Conservation (phyloP, 2,113 vertebrate genomes). For the Nibea coibor region DNA sequence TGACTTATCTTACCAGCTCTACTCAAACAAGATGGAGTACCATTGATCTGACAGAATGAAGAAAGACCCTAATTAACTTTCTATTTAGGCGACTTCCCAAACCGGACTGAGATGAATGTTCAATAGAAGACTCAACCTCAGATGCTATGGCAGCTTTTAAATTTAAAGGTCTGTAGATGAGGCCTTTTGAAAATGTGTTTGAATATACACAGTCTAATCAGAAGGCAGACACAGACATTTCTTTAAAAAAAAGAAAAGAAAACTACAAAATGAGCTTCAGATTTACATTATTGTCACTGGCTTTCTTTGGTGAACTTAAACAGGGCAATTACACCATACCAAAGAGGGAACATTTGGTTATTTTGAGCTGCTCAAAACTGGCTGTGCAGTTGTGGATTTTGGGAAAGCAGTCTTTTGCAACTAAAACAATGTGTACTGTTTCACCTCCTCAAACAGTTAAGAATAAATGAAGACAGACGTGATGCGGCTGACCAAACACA, state of each 20-base stretch:
- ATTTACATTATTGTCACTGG: constrained; percentile 28
- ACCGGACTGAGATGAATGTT: constrained; percentile 35
- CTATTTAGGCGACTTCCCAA: constrained; percentile 52
- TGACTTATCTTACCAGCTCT: constrained; percentile 70
- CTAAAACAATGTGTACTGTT: constrained; percentile 48
- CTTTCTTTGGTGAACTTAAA: constrained; percentile 43
- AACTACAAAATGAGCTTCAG: neutral
- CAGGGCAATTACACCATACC: constrained; percentile 14
- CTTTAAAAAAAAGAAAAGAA: neutral
- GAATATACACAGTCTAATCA: constrained; percentile 25
- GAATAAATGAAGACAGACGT: constrained; percentile 43
- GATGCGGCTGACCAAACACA: constrained; percentile 34
- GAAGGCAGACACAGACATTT: neutral
- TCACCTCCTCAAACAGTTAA: constrained; percentile 2
- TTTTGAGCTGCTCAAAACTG: constrained; percentile 46
- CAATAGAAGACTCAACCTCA: constrained; percentile 38
- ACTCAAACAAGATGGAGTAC: constrained; percentile 60
- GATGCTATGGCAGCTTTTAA: constrained; percentile 36
- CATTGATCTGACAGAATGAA: constrained; percentile 70
- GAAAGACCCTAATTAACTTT: constrained; percentile 64
- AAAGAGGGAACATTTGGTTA: constrained; percentile 33
- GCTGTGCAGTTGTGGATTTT: constrained; percentile 37
- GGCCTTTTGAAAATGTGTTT: constrained; percentile 21
- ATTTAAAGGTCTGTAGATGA: constrained; percentile 33
- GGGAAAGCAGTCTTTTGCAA: constrained; percentile 40